Base-by-base conservation (phyloP, 1,140 invertebrate species). In the Pomacea maculata region DNA sequence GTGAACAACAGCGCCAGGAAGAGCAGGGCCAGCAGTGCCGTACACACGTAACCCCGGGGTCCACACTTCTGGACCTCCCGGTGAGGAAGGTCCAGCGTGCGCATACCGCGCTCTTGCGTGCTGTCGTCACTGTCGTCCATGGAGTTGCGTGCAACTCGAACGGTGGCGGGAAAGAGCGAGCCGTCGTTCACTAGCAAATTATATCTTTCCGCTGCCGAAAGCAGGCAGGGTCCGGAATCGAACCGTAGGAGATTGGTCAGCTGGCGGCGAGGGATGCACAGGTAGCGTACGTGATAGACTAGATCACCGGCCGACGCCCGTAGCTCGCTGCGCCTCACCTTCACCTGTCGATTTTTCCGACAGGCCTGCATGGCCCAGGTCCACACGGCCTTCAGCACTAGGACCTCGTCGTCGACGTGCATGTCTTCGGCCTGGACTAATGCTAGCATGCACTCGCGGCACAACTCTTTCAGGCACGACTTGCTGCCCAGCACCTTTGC, bases 381-480 rank as follows among this genome's bases (percentile, higher is more conserved):
- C 45, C 61, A 19, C 55, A 75, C 80, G 4, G 52, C 72, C 34
- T 55, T 29, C n/a, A 68, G 65, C 5, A 75, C 54, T 21, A 55
- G n/a, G 21, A 21, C 25, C 73, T 81, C 67, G 10, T 57, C 25
- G 25, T 61, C 73, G 15, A 12, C 21, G 1, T 21, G 21, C 6
- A 68, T 65, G 54, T 81, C n/a, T 21, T 76, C 29, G 8, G 55
- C 15, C 25, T n/a, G 7, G 61, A 75, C 63, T 63, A 76, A 3
- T 5, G 25, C 61, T 3, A 71, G 67, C 77, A 78, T 78, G 77
- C 77, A 78, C n/a, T 78, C 19, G 4, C 57, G 77, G 54, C 77
- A 78, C 34, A 78, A 52, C 21, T 78, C 77, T 0, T 21, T 10
- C 77, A 78, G 77, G 2, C 14, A 65, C 15, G 34, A 14, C n/a